phyloP scores from a whole-genome alignment of 2,797 vertebrate genomes.

The Centropyge bicolor region DNA sequence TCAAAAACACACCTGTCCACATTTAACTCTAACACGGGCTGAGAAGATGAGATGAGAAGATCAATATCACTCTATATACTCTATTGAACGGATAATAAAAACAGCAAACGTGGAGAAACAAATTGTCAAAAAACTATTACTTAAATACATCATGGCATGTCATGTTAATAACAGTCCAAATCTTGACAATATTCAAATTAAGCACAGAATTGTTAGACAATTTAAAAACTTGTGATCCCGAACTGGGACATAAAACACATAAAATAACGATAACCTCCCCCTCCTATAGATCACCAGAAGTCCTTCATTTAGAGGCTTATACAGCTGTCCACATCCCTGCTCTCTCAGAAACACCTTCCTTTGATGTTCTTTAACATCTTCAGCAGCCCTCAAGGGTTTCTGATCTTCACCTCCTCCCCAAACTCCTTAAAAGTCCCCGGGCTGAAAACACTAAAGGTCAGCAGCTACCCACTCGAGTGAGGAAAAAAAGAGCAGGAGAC shows the following conservation, averaged over 20 bases:
- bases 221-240: not conserved
- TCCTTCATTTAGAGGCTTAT: slow-evolving; percentile 26
- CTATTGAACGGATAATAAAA: no score
- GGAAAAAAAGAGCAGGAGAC: slow-evolving; percentile 8
- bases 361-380: slow-evolving; percentile 47
- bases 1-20: not conserved
- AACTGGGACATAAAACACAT: not conserved
- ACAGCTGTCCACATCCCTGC: slow-evolving; percentile 18
- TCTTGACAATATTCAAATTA: not conserved
- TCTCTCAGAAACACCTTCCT: slow-evolving; percentile 37
- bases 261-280: not conserved
- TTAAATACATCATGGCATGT: not conserved
- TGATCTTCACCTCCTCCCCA: slow-evolving; percentile 36
- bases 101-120: not conserved
- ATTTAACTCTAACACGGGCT: not conserved
- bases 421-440: not conserved
- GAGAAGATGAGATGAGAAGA: not conserved
- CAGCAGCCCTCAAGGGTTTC: slow-evolving; percentile 29
- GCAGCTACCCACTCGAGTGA: slow-evolving; percentile 12
- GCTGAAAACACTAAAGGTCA: slow-evolving; percentile 47
- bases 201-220: not conserved
- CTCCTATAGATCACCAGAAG: not conserved
- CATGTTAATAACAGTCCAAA: not conserved
- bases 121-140: not conserved
- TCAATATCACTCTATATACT: not conserved